phyloP scores from a whole-genome alignment of 1,140 invertebrate species.

The Galleria mellonella region DNA sequence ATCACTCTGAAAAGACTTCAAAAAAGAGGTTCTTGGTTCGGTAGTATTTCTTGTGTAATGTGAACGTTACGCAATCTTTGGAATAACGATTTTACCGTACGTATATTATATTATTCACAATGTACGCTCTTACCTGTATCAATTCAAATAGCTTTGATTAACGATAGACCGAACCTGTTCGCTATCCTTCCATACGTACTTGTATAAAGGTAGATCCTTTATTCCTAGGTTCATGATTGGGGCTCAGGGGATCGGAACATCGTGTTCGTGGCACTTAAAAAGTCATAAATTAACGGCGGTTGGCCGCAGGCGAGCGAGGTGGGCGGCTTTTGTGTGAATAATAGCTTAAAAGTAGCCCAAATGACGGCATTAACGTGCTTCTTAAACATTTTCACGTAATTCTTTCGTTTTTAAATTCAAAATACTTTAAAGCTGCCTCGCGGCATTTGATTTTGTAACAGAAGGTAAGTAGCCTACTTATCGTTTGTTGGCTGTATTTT shows the following conservation, averaged over 20 bases:
- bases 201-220: background rate
- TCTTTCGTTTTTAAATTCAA: constrained; percentile 3
- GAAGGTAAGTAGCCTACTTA: too few relatives aligned
- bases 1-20: too few relatives aligned
- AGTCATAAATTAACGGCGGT: constrained; percentile 32
- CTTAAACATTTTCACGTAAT: constrained; percentile 17
- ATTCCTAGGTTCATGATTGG: constrained; percentile 7
- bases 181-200: background rate
- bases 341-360: constrained; percentile 23
- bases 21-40: too few relatives aligned
- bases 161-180: background rate
- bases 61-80: background rate
- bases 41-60: too few relatives aligned
- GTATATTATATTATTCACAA: too few relatives aligned
- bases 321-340: constrained; percentile 28
- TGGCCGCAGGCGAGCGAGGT: constrained; percentile 18
- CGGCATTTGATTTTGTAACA: too few relatives aligned
- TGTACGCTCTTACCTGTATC: background rate
- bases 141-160: background rate
- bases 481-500: too few relatives aligned
- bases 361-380: constrained; percentile 14
- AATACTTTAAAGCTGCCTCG: too few relatives aligned
- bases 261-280: constrained; percentile 36
- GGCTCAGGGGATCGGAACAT: constrained; percentile 21
- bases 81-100: too few relatives aligned